Evolutionary conservation across 2,113 vertebrate genomes (phyloP).

Genomic region (Agapornis roseicollis): DNA sequence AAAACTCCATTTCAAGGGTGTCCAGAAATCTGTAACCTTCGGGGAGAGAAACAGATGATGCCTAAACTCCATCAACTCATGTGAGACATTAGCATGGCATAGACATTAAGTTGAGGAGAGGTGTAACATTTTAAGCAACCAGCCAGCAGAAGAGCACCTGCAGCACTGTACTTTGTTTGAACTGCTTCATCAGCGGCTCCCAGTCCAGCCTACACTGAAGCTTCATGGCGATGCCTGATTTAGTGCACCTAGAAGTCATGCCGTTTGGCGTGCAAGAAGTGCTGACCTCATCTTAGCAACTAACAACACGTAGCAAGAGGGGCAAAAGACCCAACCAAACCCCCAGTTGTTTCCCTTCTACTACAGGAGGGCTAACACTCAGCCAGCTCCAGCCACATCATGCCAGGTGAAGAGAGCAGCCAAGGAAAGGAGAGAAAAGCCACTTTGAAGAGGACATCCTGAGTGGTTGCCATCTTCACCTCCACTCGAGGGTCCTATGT

Average conservation of each 20-base stretch:
- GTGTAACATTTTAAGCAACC: slow-evolving; percentile 42
- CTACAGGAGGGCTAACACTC: not conserved
- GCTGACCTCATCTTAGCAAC: slow-evolving; percentile 29
- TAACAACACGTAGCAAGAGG: not conserved
- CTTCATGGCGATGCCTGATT: not conserved
- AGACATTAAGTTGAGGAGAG: not conserved
- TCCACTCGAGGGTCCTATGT: not conserved
- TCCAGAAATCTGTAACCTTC: not conserved
- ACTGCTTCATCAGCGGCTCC: not conserved
- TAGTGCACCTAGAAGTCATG: not conserved
- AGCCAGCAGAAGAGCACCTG: slow-evolving; percentile 47
- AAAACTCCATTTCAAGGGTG: slow-evolving; percentile 29
- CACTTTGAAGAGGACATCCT: not conserved
- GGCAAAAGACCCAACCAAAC: not conserved
- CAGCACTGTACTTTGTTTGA: slow-evolving; percentile 54
- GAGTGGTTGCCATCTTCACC: not conserved
- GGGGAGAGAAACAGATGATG: not conserved
- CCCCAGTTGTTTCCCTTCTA: fast-evolving
- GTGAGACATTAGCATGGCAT: not conserved
- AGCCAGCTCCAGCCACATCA: not conserved
- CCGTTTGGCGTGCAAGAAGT: not conserved
- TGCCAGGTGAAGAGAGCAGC: fast-evolving
- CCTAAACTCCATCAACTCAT: slow-evolving; percentile 1
- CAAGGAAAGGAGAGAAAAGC: not conserved
- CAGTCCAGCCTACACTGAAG: not conserved